Conservation (phyloP, 2,888 invertebrate genomes). For the Pardosa pseudoannulata region DNA sequence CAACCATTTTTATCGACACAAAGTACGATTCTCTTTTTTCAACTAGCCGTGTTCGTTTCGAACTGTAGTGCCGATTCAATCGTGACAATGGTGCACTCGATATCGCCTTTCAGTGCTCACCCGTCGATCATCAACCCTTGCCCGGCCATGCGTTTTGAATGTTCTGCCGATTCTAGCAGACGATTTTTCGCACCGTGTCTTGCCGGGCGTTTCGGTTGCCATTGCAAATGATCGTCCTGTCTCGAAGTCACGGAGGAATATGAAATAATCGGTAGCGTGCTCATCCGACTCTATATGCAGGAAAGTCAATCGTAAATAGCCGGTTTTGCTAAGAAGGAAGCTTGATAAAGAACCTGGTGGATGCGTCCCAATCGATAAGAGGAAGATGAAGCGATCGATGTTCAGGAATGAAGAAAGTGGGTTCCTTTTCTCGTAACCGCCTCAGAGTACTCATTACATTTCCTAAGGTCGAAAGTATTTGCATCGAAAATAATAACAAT, state of each 20-base stretch:
- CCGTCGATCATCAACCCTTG: constrained; percentile 40
- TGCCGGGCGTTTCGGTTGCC: constrained; percentile 7
- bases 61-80: not conserved
- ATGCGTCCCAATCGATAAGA: not conserved
- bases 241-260: not conserved
- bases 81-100: not conserved
- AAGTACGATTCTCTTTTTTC: too few relatives aligned
- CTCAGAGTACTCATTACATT: too few relatives aligned
- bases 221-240: constrained; percentile 1
- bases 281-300: not conserved
- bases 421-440: too few relatives aligned
- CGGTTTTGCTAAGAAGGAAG: not conserved
- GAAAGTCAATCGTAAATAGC: not conserved
- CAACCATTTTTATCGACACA: too few relatives aligned
- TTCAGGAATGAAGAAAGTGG: too few relatives aligned
- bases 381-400: not conserved
- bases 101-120: not conserved
- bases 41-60: not conserved
- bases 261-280: not conserved
- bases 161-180: constrained; percentile 32
- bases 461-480: too few relatives aligned
- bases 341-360: not conserved
- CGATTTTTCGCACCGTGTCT: constrained; percentile 34
- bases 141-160: constrained; percentile 37
- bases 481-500: too few relatives aligned